Conservation (phyloP, 2,888 invertebrate genomes). For the Crioceris asparagi region DNA sequence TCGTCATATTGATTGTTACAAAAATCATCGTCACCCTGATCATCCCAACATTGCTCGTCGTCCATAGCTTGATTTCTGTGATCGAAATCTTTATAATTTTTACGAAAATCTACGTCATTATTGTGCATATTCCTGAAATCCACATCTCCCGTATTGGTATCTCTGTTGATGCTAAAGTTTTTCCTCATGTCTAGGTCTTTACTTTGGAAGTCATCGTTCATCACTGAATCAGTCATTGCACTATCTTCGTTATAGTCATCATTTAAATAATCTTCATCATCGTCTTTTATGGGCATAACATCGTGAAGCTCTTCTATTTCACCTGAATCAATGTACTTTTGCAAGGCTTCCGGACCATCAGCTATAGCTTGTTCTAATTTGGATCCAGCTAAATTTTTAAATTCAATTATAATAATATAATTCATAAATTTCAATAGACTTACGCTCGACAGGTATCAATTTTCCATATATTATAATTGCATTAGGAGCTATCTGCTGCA, state of each 20-base stretch:
- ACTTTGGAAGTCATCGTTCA: constrained; percentile 19
- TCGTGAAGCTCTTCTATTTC: constrained; percentile 72
- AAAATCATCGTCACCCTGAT: constrained; percentile 27
- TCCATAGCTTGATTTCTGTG: constrained; percentile 24
- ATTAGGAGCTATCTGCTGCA: constrained; percentile 66
- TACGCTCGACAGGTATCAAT: constrained; percentile 63
- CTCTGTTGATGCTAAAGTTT: constrained; percentile 18
- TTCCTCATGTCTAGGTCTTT: constrained; percentile 28
- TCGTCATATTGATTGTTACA: constrained; percentile 18
- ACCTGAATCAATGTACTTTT: constrained; percentile 67
- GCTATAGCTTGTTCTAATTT: constrained; percentile 64
- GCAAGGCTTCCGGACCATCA: constrained; percentile 66
- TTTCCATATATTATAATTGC: constrained; percentile 79
- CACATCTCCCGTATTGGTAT: constrained; percentile 24
- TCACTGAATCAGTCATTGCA: constrained; percentile 9
- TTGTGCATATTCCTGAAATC: constrained; percentile 21
- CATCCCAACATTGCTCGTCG: constrained; percentile 29
- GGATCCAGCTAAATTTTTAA: constrained; percentile 61
- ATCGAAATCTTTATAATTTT: constrained; percentile 10
- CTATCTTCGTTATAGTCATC: constrained; percentile 41
- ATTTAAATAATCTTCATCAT: constrained; percentile 42
- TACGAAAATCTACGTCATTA: constrained; percentile 18
- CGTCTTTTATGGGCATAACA: constrained; percentile 60
- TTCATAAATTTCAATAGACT: no score
- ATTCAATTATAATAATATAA: no score